phyloP scores from a whole-genome alignment of 2,113 vertebrate species.

The Alexandromys fortis region DNA sequence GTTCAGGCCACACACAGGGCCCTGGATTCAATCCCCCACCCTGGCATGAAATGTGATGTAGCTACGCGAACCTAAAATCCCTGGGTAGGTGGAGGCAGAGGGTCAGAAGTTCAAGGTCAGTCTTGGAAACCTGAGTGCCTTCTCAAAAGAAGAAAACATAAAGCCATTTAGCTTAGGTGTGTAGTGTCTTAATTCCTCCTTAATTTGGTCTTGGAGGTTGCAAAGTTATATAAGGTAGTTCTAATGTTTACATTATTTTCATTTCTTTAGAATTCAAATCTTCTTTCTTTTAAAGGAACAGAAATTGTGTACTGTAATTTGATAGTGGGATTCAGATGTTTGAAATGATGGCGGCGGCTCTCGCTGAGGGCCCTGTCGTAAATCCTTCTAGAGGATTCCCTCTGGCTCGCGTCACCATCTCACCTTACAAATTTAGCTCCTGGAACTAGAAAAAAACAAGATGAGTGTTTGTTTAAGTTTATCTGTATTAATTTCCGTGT shows the following conservation, averaged over 20 bases:
- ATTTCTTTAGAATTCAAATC: neutral
- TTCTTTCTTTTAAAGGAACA: neutral
- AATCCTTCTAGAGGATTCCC: neutral
- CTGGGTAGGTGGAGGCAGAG: too few species aligned
- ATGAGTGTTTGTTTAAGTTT: neutral
- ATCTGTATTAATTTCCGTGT: slow-evolving; percentile 3
- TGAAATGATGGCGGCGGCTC: neutral
- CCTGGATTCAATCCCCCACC: neutral
- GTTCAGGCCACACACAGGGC: neutral
- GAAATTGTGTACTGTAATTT: rapidly evolving
- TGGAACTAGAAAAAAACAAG: neutral
- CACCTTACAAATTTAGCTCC: neutral
- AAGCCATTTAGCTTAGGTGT: neutral
- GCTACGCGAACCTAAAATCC: too few species aligned
- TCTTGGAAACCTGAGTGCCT: neutral
- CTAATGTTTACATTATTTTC: neutral
- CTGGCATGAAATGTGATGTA: neutral
- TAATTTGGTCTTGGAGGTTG: neutral
- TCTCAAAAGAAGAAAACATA: neutral
- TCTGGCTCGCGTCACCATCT: neutral
- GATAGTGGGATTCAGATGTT: neutral
- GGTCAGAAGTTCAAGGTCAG: neutral
- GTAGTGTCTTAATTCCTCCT: neutral
- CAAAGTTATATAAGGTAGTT: neutral
- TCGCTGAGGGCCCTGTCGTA: neutral